Evolutionary conservation across 2,113 vertebrate genomes (phyloP).

Genomic region (Serilophus lunatus): DNA sequence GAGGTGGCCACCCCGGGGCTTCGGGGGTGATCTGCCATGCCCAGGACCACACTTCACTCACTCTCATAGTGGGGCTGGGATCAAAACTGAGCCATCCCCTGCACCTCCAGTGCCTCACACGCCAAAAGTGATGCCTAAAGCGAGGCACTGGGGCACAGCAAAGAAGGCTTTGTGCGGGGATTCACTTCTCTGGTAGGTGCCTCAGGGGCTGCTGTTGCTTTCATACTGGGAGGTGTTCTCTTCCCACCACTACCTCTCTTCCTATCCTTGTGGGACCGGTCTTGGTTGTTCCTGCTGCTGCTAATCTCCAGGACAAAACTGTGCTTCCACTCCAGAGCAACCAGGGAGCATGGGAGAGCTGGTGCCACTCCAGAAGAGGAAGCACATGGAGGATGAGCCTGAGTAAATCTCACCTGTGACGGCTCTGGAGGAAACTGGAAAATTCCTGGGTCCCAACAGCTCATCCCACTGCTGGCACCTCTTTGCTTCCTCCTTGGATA

Average conservation of each 20-base stretch:
- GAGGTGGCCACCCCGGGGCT: background rate
- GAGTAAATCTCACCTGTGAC: background rate
- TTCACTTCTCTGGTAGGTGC: background rate
- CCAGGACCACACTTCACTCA: no score
- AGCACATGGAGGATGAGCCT: fast-evolving
- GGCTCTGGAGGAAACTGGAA: background rate
- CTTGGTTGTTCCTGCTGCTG: background rate
- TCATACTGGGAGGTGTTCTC: background rate
- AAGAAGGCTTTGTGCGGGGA: background rate
- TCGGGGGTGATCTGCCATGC: background rate
- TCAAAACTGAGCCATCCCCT: background rate
- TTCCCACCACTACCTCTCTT: background rate
- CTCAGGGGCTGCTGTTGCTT: background rate
- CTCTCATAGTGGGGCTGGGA: background rate
- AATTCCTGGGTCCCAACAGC: fast-evolving
- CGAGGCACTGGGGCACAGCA: fast-evolving
- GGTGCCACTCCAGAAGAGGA: background rate
- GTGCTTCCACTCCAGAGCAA: background rate
- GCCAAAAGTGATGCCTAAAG: fast-evolving
- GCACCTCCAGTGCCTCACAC: background rate
- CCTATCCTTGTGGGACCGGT: background rate
- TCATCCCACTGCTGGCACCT: background rate
- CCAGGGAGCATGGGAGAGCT: background rate
- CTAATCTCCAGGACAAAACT: background rate
- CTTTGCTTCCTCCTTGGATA: background rate